phyloP scores from a whole-genome alignment of 2,888 invertebrate species.

The Halocaridina rubra region DNA sequence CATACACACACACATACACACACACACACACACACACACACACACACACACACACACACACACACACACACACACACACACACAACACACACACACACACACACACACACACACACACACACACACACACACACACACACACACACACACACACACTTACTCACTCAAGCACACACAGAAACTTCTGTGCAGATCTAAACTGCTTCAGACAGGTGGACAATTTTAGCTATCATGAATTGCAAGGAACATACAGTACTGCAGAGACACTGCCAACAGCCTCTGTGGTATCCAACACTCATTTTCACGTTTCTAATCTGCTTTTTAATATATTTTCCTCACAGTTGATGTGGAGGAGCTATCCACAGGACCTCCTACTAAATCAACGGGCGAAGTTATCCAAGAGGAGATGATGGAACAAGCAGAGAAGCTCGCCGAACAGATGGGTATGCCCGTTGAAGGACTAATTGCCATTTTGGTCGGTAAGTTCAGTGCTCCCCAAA shows the following conservation, averaged over 20 bases:
- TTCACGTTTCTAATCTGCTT: background rate
- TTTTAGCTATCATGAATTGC: background rate
- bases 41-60: background rate
- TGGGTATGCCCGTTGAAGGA: constrained; percentile 86
- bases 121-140: constrained; percentile 7
- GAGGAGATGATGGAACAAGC: constrained; percentile 74
- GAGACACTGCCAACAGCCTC: background rate
- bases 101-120: constrained; percentile 13
- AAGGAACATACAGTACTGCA: background rate
- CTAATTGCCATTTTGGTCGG: constrained; percentile 84
- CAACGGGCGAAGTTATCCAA: constrained; percentile 70
- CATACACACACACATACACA: too few species aligned
- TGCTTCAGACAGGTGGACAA: background rate
- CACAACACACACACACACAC: too few species aligned
- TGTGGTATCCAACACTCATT: background rate
- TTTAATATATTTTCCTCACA: background rate
- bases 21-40: too few species aligned
- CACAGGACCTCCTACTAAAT: constrained; percentile 26
- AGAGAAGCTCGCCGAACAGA: constrained; percentile 76
- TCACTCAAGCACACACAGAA: too few species aligned
- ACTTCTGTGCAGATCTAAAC: background rate
- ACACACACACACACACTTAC: background rate
- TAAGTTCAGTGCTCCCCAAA: background rate
- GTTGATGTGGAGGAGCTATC: constrained; percentile 15
- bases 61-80: background rate